Evolutionary conservation across 2,797 vertebrate genomes (phyloP).

Genomic region (Centropyge bicolor): DNA sequence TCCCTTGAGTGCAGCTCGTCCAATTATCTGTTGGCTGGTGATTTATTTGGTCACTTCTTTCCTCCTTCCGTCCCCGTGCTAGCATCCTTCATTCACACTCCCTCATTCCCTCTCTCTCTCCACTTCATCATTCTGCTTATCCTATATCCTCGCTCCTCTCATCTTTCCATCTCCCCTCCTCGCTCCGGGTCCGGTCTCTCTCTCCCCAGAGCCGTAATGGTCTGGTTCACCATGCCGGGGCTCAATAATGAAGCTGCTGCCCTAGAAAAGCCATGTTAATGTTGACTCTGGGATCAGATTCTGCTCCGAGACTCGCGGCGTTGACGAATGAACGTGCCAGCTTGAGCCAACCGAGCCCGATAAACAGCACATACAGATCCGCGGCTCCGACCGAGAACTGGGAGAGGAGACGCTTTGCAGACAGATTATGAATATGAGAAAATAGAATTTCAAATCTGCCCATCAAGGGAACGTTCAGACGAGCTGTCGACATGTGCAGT

Average conservation of each 20-base stretch:
- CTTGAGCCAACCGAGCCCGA: conserved; percentile 45
- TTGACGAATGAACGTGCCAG: conserved; percentile 66
- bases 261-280: conserved; percentile 75
- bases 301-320: conserved; percentile 56
- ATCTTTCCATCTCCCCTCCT: conserved; percentile 56
- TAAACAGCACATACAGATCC: conserved; percentile 51
- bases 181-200: conserved; percentile 18
- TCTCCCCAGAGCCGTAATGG: conserved; percentile 65
- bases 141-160: conserved; percentile 44
- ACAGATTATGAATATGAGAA: conserved; percentile 38
- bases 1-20: conserved; percentile 71
- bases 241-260: conserved; percentile 72
- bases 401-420: conserved; percentile 27
- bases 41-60: conserved; percentile 80
- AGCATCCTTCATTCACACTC: conserved; percentile 65
- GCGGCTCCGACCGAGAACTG: conserved; percentile 20
- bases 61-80: conserved; percentile 46
- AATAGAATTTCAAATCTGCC: conserved; percentile 32
- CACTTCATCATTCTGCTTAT: conserved; percentile 66
- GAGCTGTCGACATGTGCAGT: conserved; percentile 26
- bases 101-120: conserved; percentile 31
- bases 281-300: conserved; percentile 74
- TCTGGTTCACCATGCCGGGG: conserved; percentile 56
- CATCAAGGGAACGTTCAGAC: conserved; percentile 21
- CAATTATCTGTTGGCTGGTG: conserved; percentile 79